A percentile compares a stretch with the other conserved stretches of the same genome.
Conservation (phyloP, 2,797 vertebrate species). For the Gymnocypris eckloni region DNA sequence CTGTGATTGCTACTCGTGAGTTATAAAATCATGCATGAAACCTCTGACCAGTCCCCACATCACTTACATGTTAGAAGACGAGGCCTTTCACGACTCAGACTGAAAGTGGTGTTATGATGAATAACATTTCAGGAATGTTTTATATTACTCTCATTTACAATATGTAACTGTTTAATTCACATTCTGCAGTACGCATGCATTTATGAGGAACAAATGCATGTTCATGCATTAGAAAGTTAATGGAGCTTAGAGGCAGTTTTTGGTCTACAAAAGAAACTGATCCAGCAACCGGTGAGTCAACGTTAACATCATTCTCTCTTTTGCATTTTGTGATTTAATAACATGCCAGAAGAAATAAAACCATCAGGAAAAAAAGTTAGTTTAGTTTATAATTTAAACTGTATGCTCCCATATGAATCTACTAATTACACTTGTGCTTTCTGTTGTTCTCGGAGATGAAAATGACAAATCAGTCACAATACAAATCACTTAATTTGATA, state of each 20-base stretch:
- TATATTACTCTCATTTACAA: background rate
- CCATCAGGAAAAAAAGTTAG: background rate
- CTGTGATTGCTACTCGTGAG: background rate
- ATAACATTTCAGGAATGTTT: background rate
- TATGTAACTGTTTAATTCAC: background rate
- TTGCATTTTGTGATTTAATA: background rate
- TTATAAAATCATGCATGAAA: conserved; percentile 38
- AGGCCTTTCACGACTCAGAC: conserved; percentile 21
- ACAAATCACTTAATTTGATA: background rate
- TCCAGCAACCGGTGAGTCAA: background rate
- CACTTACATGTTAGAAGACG: background rate
- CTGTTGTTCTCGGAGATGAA: background rate
- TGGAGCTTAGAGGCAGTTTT: background rate
- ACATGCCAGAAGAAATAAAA: background rate
- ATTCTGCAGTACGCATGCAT: background rate
- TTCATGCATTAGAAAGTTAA: background rate
- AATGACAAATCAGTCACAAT: background rate
- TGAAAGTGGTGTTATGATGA: conserved; percentile 33
- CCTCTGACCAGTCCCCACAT: conserved; percentile 12
- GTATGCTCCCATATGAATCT: background rate
- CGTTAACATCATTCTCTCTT: background rate
- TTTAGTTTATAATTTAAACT: background rate
- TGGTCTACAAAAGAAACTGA: background rate
- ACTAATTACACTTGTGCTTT: background rate
- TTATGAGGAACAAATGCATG: background rate